Evolutionary conservation across 2,797 vertebrate genomes (phyloP).

Genomic region (Manis javanica): DNA sequence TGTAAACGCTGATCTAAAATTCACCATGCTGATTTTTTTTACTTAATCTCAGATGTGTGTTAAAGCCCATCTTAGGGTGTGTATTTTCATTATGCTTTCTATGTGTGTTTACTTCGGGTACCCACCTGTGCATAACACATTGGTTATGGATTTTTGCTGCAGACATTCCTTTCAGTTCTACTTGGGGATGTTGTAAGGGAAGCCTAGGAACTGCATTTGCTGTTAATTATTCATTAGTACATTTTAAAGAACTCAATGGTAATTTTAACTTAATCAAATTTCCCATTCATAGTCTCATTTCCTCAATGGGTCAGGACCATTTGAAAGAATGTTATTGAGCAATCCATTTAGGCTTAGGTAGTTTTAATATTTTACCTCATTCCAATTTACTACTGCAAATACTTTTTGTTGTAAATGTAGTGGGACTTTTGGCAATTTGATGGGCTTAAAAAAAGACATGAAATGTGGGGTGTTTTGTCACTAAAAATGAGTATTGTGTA

Average conservation of each 20-base stretch:
- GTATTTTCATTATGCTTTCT: constrained; percentile 39
- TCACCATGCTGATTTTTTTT: neutral
- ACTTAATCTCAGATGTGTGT: neutral
- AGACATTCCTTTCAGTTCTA: constrained; percentile 58
- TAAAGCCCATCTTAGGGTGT: neutral
- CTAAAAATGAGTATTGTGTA: constrained; percentile 32
- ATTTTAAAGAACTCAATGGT: constrained; percentile 68
- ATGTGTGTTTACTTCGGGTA: constrained; percentile 38
- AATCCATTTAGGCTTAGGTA: constrained; percentile 61
- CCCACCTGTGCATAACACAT: constrained; percentile 58
- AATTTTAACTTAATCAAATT: constrained; percentile 73
- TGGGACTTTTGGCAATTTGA: constrained; percentile 27
- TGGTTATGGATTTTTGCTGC: constrained; percentile 52
- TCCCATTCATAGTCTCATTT: constrained; percentile 71
- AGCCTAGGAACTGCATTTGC: constrained; percentile 69
- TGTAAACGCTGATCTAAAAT: constrained; percentile 52
- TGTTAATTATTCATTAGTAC: constrained; percentile 77
- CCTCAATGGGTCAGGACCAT: constrained; percentile 54
- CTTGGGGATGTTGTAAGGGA: constrained; percentile 65
- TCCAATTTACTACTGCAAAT: constrained; percentile 31
- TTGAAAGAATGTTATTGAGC: constrained; percentile 68
- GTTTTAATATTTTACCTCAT: constrained; percentile 75
- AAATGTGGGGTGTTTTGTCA: constrained; percentile 47
- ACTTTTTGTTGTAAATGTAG: constrained; percentile 33
- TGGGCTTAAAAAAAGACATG: constrained; percentile 42